phyloP scores from a whole-genome alignment of 2,113 vertebrate genomes.

The Sarotherodon lohbergeri region DNA sequence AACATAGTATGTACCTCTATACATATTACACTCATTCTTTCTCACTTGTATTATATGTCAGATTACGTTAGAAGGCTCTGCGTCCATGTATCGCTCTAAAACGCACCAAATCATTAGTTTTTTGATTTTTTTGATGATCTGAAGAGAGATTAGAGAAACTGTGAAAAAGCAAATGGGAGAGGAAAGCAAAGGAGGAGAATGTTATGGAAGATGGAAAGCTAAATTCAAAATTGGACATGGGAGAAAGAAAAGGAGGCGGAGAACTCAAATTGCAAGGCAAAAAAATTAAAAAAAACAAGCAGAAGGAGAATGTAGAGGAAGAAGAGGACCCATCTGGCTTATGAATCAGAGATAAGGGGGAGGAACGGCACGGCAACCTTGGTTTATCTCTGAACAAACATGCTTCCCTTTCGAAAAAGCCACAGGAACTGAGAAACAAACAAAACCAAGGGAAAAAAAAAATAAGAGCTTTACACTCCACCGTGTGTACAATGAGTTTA shows the following conservation, averaged over 20 bases:
- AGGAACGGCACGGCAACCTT: slow-evolving; percentile 41
- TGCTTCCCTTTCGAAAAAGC: slow-evolving; percentile 27
- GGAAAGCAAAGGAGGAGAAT: not conserved
- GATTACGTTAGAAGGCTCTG: not conserved
- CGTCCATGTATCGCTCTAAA: not conserved
- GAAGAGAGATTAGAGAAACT: not conserved
- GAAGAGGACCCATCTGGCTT: slow-evolving; percentile 51
- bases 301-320: slow-evolving; percentile 21
- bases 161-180: not conserved
- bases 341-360: slow-evolving; percentile 57
- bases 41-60: not conserved
- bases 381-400: slow-evolving; percentile 62
- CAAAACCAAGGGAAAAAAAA: slow-evolving; percentile 11
- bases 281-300: not conserved
- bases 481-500: slow-evolving; percentile 33
- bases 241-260: not conserved
- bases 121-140: not conserved
- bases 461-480: slow-evolving; percentile 6
- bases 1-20: not conserved
- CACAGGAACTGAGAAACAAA: slow-evolving; percentile 44
- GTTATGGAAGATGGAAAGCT: not conserved
- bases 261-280: not conserved
- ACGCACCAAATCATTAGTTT: not conserved
- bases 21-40: not conserved
- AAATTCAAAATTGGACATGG: not conserved